A percentile compares a stretch with the other conserved stretches of the same genome.
These are phyloP conservation scores for Noctua fimbriata DNA, from an alignment of 2,888 invertebrate species.

Conservation along the genomic window DNA sequence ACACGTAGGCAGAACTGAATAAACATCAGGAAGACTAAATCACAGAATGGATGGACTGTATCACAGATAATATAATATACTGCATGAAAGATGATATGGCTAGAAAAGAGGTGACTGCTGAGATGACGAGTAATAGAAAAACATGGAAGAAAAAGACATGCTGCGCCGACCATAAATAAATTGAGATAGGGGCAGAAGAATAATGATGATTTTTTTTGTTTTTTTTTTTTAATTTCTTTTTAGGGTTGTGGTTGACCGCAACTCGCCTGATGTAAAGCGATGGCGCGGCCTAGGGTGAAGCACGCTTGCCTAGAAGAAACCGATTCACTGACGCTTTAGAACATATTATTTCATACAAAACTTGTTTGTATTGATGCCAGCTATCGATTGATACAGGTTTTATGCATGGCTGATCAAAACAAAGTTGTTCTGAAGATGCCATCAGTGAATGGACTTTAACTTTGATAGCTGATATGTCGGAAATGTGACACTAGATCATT, in stretches of 20 bases:
- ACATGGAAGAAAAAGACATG: background rate
- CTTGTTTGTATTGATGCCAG: too few relatives aligned
- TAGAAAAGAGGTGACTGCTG: background rate
- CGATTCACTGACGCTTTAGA: too few relatives aligned
- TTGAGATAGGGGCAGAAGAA: background rate
- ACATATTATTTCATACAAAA: too few relatives aligned
- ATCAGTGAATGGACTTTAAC: too few relatives aligned
- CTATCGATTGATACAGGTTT: too few relatives aligned
- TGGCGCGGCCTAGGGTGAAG: background rate
- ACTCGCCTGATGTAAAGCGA: background rate
- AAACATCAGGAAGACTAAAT: background rate
- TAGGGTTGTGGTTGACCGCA: background rate
- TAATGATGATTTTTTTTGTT: background rate
- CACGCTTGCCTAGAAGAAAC: background rate
- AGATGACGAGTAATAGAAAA: background rate
- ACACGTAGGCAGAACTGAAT: constrained; percentile 7
- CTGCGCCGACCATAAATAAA: background rate
- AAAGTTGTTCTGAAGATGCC: too few relatives aligned
- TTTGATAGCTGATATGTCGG: too few relatives aligned
- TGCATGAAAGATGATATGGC: background rate
- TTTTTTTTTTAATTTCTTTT: too few relatives aligned
- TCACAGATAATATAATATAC: too few relatives aligned
- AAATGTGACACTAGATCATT: too few relatives aligned
- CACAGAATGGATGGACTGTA: background rate
- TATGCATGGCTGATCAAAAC: too few relatives aligned